Evolutionary conservation across 2,888 invertebrate species (phyloP).

Genomic region (Diarsia rubi): DNA sequence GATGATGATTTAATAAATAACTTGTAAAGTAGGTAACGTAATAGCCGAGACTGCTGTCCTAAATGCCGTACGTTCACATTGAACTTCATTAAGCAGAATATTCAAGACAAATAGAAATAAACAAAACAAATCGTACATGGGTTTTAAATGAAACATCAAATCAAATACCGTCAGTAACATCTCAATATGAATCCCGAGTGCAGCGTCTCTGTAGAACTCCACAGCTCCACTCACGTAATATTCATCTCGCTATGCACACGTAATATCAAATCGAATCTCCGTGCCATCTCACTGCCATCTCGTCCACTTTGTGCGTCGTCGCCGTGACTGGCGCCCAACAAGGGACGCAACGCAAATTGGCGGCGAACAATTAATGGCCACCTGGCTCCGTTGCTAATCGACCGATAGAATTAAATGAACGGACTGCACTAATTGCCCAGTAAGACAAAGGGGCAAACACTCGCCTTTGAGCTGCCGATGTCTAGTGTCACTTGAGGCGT

Average conservation of each 20-base stretch:
- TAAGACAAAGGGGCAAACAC: conserved; percentile 91
- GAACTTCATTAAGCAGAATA: neutral
- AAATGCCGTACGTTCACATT: conserved; percentile 9
- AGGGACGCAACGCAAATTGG: conserved; percentile 84
- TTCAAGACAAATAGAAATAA: neutral
- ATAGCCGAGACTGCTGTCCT: neutral
- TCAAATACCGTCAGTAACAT: conserved; percentile 11
- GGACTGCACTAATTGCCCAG: conserved; percentile 89
- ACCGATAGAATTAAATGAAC: conserved; percentile 91
- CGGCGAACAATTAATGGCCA: conserved; percentile 87
- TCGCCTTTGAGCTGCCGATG: conserved; percentile 87
- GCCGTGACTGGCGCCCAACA: conserved; percentile 78
- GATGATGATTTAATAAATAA: neutral
- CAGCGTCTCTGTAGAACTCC: conserved; percentile 48
- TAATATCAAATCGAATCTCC: conserved; percentile 71
- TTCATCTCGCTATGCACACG: conserved; percentile 68
- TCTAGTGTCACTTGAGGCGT: conserved; percentile 89
- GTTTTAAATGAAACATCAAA: conserved; percentile 31
- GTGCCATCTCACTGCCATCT: conserved; percentile 67
- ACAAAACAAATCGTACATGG: neutral
- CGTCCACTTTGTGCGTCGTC: conserved; percentile 72
- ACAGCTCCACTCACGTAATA: conserved; percentile 66
- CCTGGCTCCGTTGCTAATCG: conserved; percentile 88
- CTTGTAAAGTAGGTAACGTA: neutral
- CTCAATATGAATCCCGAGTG: conserved; percentile 26